Conservation (phyloP, 2,113 vertebrate genomes). For the Tragelaphus strepsiceros region DNA sequence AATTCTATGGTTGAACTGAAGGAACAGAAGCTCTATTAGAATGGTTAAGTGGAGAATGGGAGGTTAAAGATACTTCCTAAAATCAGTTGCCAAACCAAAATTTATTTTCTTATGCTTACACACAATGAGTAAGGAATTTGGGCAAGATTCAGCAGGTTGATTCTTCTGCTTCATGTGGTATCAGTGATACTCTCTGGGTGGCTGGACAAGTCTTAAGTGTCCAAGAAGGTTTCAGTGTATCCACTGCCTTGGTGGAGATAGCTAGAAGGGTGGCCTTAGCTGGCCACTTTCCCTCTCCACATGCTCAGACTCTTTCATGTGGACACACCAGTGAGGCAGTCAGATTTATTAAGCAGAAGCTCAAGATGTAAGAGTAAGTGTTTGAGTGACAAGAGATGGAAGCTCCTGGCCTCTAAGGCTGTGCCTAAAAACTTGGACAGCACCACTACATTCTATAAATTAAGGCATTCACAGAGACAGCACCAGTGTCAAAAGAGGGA, state of each 20-base stretch:
- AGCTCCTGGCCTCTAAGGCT: background rate
- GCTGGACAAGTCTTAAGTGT: background rate
- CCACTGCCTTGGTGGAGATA: background rate
- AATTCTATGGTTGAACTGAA: background rate
- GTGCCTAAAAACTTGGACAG: background rate
- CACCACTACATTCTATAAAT: background rate
- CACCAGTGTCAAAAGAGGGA: background rate
- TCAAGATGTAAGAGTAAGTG: background rate
- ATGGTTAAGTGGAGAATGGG: background rate
- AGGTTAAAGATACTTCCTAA: background rate
- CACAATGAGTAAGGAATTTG: background rate
- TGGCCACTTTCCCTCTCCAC: background rate
- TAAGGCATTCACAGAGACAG: background rate
- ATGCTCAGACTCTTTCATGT: background rate
- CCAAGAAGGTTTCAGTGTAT: background rate
- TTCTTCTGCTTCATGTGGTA: background rate
- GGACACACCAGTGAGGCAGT: background rate
- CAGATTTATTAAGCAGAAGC: background rate
- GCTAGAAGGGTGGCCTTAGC: background rate
- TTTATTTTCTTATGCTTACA: background rate
- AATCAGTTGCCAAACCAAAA: background rate
- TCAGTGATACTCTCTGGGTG: background rate
- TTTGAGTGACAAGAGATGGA: background rate
- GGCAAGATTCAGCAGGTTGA: background rate
- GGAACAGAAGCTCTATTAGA: background rate